Percentiles rank a stretch among this genome's conserved stretches.
Evolutionary conservation across 2,888 invertebrate genomes (phyloP).

Genomic region (Eupithecia abbreviata): DNA sequence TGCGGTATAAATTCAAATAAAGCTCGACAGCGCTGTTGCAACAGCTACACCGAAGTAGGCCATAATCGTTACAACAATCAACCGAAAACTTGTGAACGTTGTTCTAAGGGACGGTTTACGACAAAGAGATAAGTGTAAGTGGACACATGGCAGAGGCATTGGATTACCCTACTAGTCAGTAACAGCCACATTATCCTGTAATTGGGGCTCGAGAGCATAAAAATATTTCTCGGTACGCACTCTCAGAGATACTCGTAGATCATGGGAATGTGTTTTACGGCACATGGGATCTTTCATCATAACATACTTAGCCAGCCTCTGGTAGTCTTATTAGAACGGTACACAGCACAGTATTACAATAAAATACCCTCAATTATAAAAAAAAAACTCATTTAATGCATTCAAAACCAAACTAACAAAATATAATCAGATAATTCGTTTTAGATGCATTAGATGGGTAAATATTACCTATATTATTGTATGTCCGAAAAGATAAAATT

Average conservation of each 20-base stretch:
- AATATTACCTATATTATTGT: too few relatives aligned
- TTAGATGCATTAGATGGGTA: too few relatives aligned
- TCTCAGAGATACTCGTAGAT: slow-evolving; percentile 52
- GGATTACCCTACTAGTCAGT: slow-evolving; percentile 68
- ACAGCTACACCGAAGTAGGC: slow-evolving; percentile 65
- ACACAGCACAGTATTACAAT: too few relatives aligned
- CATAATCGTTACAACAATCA: slow-evolving; percentile 76
- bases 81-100: slow-evolving; percentile 61
- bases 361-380: too few relatives aligned
- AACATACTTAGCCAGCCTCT: neutral
- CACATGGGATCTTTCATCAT: neutral
- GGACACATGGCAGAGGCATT: slow-evolving; percentile 70
- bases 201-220: slow-evolving; percentile 73
- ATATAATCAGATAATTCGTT: too few relatives aligned
- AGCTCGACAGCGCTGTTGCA: slow-evolving; percentile 58
- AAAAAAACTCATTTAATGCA: too few relatives aligned
- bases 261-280: slow-evolving; percentile 44
- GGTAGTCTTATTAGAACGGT: neutral
- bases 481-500: too few relatives aligned
- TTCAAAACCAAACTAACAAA: too few relatives aligned
- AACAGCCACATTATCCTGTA: slow-evolving; percentile 71
- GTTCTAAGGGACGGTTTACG: slow-evolving; percentile 45
- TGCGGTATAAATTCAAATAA: slow-evolving; percentile 59
- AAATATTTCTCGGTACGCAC: slow-evolving; percentile 61
- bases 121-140: slow-evolving; percentile 55